Evolutionary conservation across 2,113 vertebrate genomes (phyloP).

Genomic region (Gobio gobio): DNA sequence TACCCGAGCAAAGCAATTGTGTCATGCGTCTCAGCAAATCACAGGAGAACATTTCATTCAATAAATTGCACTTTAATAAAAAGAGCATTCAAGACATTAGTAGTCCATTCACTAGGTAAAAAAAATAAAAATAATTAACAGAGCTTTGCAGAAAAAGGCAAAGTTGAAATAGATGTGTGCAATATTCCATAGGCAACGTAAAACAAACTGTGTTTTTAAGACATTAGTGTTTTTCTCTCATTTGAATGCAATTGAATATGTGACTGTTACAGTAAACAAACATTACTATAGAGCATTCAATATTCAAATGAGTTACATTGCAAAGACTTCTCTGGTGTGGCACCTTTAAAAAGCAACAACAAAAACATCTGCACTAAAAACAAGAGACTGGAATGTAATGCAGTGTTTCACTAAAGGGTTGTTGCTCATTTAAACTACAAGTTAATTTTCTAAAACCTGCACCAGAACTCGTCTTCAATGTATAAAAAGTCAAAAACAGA

Average conservation of each 20-base stretch:
- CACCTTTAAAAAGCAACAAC: background rate
- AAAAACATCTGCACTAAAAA: background rate
- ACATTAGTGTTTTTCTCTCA: conserved; percentile 14
- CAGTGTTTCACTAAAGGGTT: background rate
- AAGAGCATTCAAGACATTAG: background rate
- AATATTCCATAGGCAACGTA: background rate
- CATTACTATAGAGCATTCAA: background rate
- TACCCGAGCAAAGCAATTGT: background rate
- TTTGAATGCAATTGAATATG: background rate
- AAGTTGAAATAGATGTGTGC: background rate
- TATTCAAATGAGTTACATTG: background rate
- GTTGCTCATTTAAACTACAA: background rate
- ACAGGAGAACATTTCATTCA: background rate
- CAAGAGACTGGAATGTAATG: background rate
- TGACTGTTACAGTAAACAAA: background rate
- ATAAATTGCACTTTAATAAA: conserved; percentile 5
- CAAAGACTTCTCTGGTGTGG: background rate
- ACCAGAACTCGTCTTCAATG: background rate
- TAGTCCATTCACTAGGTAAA: background rate
- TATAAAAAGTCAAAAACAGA: background rate
- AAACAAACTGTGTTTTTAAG: background rate
- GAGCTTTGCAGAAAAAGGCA: background rate
- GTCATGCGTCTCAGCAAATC: background rate
- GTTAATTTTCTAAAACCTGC: background rate
- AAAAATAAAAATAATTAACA: background rate